Percentiles rank a stretch among this genome's conserved stretches.
phyloP scores from a whole-genome alignment of 2,797 vertebrate genomes.

The Parotocinclus haroldoi region DNA sequence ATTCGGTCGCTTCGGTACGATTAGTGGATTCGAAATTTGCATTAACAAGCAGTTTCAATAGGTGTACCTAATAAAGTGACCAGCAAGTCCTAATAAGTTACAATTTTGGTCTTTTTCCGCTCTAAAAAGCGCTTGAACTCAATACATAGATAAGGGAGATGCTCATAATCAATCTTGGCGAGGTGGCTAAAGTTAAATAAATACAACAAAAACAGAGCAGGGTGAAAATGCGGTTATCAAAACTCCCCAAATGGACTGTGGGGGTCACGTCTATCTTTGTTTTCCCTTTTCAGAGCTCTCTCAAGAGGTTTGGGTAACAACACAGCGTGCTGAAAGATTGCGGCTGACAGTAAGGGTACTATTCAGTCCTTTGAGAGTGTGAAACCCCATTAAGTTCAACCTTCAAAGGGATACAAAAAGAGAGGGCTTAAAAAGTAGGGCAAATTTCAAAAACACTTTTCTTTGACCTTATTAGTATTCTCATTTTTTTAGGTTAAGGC shows the following conservation, averaged over 20 bases:
- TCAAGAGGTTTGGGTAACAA: neutral
- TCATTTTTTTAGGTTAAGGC: slow-evolving; percentile 22
- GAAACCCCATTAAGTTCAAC: slow-evolving; percentile 28
- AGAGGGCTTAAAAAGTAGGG: slow-evolving; percentile 17
- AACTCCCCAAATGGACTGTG: neutral
- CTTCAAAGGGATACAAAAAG: slow-evolving; percentile 32
- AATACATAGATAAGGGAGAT: no score
- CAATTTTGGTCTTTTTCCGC: no score
- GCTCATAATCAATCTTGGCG: no score
- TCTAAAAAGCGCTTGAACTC: no score
- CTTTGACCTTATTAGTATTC: slow-evolving; percentile 4
- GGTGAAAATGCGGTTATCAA: no score
- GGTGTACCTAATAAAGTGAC: no score
- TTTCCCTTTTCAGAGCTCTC: neutral
- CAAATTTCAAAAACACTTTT: slow-evolving; percentile 28
- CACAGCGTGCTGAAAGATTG: slow-evolving; percentile 14
- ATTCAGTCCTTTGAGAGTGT: slow-evolving; percentile 14
- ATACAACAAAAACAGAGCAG: no score
- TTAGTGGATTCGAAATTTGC: no score
- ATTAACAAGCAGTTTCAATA: no score
- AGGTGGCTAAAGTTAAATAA: no score
- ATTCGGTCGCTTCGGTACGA: no score
- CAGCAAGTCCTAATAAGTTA: no score
- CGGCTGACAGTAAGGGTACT: slow-evolving; percentile 7
- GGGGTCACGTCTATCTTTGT: neutral